These are phyloP conservation scores for Celastrina argiolus DNA, from an alignment of 2,888 invertebrate genomes.

Conservation along the genomic window DNA sequence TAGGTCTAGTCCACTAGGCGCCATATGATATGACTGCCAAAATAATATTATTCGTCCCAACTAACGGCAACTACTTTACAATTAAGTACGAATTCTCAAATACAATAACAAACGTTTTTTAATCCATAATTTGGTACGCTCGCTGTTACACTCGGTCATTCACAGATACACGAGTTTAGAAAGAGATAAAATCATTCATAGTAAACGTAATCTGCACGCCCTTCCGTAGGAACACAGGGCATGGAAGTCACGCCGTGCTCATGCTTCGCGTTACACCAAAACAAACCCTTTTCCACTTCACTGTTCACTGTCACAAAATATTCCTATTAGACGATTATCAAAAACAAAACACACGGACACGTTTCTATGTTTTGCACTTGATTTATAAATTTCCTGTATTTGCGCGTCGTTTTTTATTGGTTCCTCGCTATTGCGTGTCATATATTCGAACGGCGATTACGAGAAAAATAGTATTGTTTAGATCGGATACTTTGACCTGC, in stretches of 20 bases:
- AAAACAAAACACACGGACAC: slow-evolving; percentile 49
- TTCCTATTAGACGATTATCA: slow-evolving; percentile 42
- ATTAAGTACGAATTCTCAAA: slow-evolving; percentile 62
- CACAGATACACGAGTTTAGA: slow-evolving; percentile 75
- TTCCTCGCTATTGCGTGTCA: slow-evolving; percentile 75
- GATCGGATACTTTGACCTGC: slow-evolving; percentile 37
- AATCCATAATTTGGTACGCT: slow-evolving; percentile 74
- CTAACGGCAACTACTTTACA: slow-evolving; percentile 54
- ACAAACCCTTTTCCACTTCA: slow-evolving; percentile 56
- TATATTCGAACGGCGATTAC: slow-evolving; percentile 67
- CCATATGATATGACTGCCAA: slow-evolving; percentile 59
- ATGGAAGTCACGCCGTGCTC: slow-evolving; percentile 76
- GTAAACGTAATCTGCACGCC: slow-evolving; percentile 77
- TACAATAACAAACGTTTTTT: slow-evolving; percentile 74
- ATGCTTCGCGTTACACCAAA: slow-evolving; percentile 65
- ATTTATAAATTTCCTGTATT: slow-evolving; percentile 65
- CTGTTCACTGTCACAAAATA: slow-evolving; percentile 46
- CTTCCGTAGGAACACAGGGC: slow-evolving; percentile 75
- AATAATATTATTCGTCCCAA: slow-evolving; percentile 51
- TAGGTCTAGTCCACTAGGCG: slow-evolving; percentile 50
- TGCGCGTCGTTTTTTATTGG: slow-evolving; percentile 74
- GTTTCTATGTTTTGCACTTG: slow-evolving; percentile 57
- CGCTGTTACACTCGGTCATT: slow-evolving; percentile 76
- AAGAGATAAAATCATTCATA: slow-evolving; percentile 79
- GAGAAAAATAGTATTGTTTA: slow-evolving; percentile 54